phyloP scores from a whole-genome alignment of 2,888 invertebrate genomes.

The Apamea sordens region DNA sequence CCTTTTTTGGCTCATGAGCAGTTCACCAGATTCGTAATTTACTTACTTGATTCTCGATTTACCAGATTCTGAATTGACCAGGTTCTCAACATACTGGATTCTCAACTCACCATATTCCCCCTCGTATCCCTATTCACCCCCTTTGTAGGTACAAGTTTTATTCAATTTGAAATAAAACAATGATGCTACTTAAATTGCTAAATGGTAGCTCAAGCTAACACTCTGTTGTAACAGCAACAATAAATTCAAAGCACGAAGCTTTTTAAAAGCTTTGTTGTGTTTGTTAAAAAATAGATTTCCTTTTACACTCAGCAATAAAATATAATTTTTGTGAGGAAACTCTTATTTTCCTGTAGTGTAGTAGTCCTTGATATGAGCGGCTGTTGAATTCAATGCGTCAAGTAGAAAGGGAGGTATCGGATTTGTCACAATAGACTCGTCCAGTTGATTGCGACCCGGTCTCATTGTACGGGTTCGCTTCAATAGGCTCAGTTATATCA shows the following conservation, averaged over 20 bases:
- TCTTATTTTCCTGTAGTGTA: constrained; percentile 22
- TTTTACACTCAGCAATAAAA: constrained; percentile 35
- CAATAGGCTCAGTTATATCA: constrained; percentile 73
- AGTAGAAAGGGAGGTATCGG: constrained; percentile 71
- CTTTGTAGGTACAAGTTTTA: neutral
- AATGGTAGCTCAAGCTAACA: constrained; percentile 1
- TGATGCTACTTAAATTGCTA: neutral
- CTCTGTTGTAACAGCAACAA: constrained; percentile 16
- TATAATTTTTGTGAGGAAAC: neutral
- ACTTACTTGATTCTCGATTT: no score
- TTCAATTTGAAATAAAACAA: neutral
- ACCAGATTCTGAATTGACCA: no score
- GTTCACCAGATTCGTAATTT: no score
- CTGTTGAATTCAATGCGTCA: constrained; percentile 67
- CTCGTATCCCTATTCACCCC: no score
- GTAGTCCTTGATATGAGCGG: constrained; percentile 37
- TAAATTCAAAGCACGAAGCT: constrained; percentile 27
- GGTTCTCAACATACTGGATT: no score
- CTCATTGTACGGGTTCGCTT: constrained; percentile 76
- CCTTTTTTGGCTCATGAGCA: no score
- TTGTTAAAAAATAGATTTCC: constrained; percentile 30
- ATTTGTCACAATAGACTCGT: constrained; percentile 80
- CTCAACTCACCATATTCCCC: no score
- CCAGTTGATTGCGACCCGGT: constrained; percentile 78
- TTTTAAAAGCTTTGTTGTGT: constrained; percentile 55